Evolutionary conservation across 2,113 vertebrate genomes (phyloP), one percentile per base, ranked within the genome.

Genomic region (Ciconia boyciana): DNA sequence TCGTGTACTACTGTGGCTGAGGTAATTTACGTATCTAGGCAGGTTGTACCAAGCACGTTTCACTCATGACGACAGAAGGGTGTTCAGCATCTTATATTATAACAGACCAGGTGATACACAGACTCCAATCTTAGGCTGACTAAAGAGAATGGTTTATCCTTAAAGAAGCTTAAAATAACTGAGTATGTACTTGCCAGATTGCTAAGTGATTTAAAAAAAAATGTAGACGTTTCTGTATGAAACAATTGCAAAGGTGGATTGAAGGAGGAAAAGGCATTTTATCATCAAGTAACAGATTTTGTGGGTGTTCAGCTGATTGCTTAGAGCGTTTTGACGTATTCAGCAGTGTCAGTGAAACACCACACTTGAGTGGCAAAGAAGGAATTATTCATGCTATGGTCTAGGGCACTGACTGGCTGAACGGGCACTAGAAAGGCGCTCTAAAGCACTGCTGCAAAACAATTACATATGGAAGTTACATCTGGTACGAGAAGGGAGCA

Each of bases 121-220:
- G 57, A n/a, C 44, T 86, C 21, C 22, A 55, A 0, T 36, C 57
- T 72, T 49, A 71, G 66, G 32, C 48, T 94, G 57, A 80, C 48
- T 71, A 24, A 91, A 91, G 60, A 70, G 34, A 93, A 71, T 17
- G 49, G 28, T 18, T 70, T 64, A 41, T 51, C 62, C 74, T 39
- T 84, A 74, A 76, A 46, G 64, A 77, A 78, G 39, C 49, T 70
- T 89, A 60, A 92, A 89, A 94, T 84, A 90, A 58, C 78, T 21
- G 49, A 87, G 18, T 41, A 28, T 0, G 2, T 68, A 26, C 57
- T 85, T 88, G 21, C 17, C 26, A 51, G 48, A 82, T 70, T 74
- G 48, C 20, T 68, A 49, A 65, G 36, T 51, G 28, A 76, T 75
- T 71, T 48, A 8, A 14, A 21, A 57, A 51, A 46, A 61, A 83